Conservation (phyloP, 2,113 vertebrate genomes). For the Tachysurus vachellii region DNA sequence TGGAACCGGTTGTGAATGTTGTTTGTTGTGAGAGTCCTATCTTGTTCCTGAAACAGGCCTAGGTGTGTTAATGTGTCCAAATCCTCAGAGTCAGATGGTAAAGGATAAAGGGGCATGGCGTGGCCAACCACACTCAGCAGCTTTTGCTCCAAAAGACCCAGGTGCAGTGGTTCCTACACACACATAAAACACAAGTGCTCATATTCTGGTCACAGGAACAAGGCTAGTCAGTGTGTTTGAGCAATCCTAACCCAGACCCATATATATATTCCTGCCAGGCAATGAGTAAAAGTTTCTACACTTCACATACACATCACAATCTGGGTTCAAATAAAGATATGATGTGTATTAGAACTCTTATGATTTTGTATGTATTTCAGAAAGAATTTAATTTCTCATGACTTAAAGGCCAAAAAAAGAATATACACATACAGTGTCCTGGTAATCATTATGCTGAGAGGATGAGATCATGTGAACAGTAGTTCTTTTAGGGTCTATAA, state of each 20-base stretch:
- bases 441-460: neutral
- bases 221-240: constrained; percentile 63
- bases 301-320: constrained; percentile 14
- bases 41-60: neutral
- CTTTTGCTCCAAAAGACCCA: constrained; percentile 69
- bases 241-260: neutral
- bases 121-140: constrained; percentile 69
- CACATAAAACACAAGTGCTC: constrained; percentile 36
- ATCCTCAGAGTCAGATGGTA: neutral
- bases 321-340: neutral
- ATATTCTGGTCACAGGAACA: constrained; percentile 61
- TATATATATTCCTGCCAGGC: constrained; percentile 39
- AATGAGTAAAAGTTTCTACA: constrained; percentile 38
- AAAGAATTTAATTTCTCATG: no score
- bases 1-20: constrained; percentile 44
- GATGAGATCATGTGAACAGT: neutral
- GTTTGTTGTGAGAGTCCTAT: constrained; percentile 54
- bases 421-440: neutral
- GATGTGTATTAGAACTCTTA: neutral
- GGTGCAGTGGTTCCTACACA: constrained; percentile 59
- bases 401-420: no score
- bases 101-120: constrained; percentile 64
- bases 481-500: neutral
- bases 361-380: neutral
- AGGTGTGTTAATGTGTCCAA: neutral